Conservation (phyloP, 2,113 vertebrate species). For the Serilophus lunatus region DNA sequence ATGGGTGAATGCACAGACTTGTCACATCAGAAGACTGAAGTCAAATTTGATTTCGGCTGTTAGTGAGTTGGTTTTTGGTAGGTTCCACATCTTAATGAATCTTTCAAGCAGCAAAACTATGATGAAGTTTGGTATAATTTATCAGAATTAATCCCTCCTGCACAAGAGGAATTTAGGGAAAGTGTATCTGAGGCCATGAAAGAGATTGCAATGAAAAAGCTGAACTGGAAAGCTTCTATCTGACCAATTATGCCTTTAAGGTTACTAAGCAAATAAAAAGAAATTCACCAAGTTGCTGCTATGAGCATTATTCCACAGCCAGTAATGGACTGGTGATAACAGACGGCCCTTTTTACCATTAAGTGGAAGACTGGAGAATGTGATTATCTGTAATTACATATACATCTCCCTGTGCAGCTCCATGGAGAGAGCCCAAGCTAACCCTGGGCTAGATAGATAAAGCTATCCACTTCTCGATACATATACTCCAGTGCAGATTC, state of each 20-base stretch:
- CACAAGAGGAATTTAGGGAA: background rate
- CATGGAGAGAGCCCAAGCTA: background rate
- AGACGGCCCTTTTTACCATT: background rate
- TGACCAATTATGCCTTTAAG: background rate
- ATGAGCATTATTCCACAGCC: background rate
- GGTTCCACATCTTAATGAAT: background rate
- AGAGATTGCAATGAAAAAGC: background rate
- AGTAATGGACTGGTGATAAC: background rate
- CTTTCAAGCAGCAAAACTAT: background rate
- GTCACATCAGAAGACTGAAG: background rate
- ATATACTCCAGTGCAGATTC: background rate
- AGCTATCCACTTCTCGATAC: background rate
- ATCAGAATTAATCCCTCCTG: background rate
- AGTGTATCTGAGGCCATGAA: background rate
- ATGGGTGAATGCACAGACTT: background rate
- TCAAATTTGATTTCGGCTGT: slow-evolving; percentile 4
- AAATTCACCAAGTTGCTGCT: background rate
- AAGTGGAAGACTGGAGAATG: background rate
- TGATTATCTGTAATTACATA: background rate
- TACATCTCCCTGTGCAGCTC: background rate
- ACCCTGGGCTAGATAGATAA: background rate
- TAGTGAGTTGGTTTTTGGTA: background rate
- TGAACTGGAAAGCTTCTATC: background rate
- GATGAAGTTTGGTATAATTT: background rate
- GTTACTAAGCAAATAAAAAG: slow-evolving; percentile 16